Conservation (phyloP, 2,888 invertebrate species). For the Agrochola macilenta region DNA sequence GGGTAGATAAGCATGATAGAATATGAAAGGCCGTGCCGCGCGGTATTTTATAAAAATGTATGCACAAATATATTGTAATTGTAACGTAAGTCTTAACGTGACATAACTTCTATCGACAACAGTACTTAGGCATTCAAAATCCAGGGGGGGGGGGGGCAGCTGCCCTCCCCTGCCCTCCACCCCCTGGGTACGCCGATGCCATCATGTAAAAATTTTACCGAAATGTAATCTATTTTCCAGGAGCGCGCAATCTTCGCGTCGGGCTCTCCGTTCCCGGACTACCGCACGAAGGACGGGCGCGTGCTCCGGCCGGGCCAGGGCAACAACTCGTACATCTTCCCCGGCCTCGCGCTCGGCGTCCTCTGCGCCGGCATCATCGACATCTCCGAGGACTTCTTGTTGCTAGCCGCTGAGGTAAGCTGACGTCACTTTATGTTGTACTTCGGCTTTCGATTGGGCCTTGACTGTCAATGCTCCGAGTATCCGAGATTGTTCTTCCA, state of each 20-base stretch:
- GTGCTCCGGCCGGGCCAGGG: constrained; percentile 98
- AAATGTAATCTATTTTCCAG: constrained; percentile 82
- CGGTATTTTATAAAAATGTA: too few relatives aligned
- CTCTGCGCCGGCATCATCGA: constrained; percentile 96
- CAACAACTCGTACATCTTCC: constrained; percentile 99
- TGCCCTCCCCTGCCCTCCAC: too few relatives aligned
- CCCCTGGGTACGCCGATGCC: too few relatives aligned
- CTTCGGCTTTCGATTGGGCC: neutral
- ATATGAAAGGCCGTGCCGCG: too few relatives aligned
- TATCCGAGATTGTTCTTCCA: neutral
- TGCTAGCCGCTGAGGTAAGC: constrained; percentile 95
- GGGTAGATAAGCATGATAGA: too few relatives aligned
- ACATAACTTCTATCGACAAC: too few relatives aligned
- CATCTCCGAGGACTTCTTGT: constrained; percentile 97
- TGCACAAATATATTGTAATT: too few relatives aligned
- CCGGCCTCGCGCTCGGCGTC: constrained; percentile 97
- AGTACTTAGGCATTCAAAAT: too few relatives aligned
- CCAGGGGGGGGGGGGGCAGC: too few relatives aligned
- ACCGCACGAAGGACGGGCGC: constrained; percentile 94
- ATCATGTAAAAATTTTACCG: neutral
- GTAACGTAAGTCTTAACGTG: too few relatives aligned
- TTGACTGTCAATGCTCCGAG: neutral
- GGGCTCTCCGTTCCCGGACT: constrained; percentile 98
- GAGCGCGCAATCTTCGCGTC: constrained; percentile 98
- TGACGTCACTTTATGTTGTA: neutral